Conservation (phyloP, 2,797 vertebrate species). For the Parauchenoglanis ngamensis region DNA sequence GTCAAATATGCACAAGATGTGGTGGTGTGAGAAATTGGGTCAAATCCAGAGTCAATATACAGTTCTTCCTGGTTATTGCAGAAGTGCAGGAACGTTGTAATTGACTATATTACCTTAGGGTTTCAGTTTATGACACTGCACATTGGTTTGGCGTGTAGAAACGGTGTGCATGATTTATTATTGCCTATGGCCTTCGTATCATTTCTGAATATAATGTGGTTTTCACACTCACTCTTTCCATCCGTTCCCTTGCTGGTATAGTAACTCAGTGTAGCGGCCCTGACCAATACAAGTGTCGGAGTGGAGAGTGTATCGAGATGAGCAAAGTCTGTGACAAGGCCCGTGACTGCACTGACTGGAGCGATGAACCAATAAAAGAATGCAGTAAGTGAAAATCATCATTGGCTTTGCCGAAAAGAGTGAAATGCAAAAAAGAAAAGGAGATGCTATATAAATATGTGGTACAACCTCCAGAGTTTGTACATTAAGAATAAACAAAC, state of each 20-base stretch:
- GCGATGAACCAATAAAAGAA: slow-evolving; percentile 93
- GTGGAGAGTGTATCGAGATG: slow-evolving; percentile 93
- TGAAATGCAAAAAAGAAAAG: neutral
- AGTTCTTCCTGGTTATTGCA: neutral
- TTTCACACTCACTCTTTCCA: neutral
- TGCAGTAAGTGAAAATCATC: slow-evolving; percentile 83
- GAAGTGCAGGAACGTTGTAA: neutral
- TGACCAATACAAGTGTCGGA: slow-evolving; percentile 94
- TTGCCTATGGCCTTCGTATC: neutral
- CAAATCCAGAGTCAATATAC: slow-evolving; percentile 17
- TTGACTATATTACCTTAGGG: slow-evolving; percentile 2
- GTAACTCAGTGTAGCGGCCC: slow-evolving; percentile 91
- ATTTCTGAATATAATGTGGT: neutral
- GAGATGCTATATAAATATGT: neutral
- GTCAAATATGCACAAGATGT: neutral
- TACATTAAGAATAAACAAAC: neutral
- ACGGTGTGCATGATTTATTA: neutral
- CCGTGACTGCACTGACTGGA: slow-evolving; percentile 94
- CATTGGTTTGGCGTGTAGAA: neutral
- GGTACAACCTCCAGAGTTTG: neutral
- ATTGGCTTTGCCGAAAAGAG: neutral
- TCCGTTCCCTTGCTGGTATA: slow-evolving; percentile 56
- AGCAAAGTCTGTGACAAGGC: slow-evolving; percentile 92
- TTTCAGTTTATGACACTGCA: neutral
- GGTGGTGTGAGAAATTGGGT: slow-evolving; percentile 11